A percentile compares a stretch with the other conserved stretches of the same genome.
Conservation (phyloP, 2,888 invertebrate species). For the Sinhomidia bicolor region DNA sequence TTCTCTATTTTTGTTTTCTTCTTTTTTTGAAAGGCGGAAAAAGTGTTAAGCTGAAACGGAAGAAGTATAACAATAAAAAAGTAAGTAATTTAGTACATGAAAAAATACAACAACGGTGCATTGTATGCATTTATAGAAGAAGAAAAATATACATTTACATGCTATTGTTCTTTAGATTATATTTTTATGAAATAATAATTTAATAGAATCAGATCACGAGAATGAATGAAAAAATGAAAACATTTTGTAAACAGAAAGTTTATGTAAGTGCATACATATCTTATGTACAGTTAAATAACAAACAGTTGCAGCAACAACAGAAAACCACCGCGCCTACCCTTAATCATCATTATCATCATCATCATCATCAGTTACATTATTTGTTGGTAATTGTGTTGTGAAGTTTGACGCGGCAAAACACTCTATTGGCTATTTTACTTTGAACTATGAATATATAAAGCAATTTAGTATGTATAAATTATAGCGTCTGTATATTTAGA, state of each 20-base stretch:
- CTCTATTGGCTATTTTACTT: background rate
- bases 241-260: conserved; percentile 22
- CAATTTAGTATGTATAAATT: background rate
- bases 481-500: too few species aligned
- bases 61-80: conserved; percentile 37
- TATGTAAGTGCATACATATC: conserved; percentile 17
- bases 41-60: conserved; percentile 37
- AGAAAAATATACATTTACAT: too few species aligned
- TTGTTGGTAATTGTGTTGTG: background rate
- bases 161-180: too few species aligned
- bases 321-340: background rate
- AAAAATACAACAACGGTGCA: background rate
- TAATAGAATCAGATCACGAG: too few species aligned
- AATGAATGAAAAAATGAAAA: too few species aligned
- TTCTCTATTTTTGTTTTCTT: too few species aligned
- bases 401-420: conserved; percentile 19
- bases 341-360: too few species aligned
- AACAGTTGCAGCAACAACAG: background rate
- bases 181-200: too few species aligned
- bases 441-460: background rate
- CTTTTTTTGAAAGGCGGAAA: conserved; percentile 7
- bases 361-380: background rate
- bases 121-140: background rate
- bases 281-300: background rate
- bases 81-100: conserved; percentile 9